Conservation (phyloP, 2,797 vertebrate species). For the Clarias pachynema region DNA sequence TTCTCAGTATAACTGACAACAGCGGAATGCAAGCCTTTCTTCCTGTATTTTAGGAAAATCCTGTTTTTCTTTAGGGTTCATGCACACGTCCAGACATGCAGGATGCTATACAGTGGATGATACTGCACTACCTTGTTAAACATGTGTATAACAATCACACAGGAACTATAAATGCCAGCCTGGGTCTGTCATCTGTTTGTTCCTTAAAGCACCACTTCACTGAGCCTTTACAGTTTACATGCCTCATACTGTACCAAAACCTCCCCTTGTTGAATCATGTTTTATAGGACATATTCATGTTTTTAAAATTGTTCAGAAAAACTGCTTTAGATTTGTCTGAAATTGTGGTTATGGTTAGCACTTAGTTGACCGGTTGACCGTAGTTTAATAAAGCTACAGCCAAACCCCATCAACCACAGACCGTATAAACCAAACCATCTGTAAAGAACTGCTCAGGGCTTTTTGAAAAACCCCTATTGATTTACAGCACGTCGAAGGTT, state of each 20-base stretch:
- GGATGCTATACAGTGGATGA: slow-evolving; percentile 16
- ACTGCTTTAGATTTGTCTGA: not conserved
- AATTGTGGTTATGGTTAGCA: slow-evolving; percentile 6
- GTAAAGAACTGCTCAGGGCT: not conserved
- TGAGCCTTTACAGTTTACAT: not conserved
- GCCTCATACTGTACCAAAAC: not conserved
- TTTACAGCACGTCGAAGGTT: no score
- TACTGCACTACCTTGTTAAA: slow-evolving; percentile 16
- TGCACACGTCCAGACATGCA: slow-evolving; percentile 38
- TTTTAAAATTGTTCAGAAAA: not conserved
- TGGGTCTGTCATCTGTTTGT: slow-evolving; percentile 19
- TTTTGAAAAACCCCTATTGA: not conserved
- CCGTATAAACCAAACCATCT: not conserved
- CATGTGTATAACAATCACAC: not conserved
- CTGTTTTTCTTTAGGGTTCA: slow-evolving; percentile 30
- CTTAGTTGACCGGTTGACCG: not conserved
- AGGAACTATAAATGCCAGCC: slow-evolving; percentile 16
- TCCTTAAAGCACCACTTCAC: not conserved
- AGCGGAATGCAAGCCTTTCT: not conserved
- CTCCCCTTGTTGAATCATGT: not conserved
- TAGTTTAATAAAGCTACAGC: slow-evolving; percentile 4
- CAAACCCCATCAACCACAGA: not conserved
- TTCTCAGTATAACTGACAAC: not conserved
- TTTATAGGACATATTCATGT: not conserved
- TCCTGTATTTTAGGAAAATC: slow-evolving; percentile 3